Conservation (phyloP, 2,113 vertebrate genomes). For the Boleophthalmus pectinirostris region DNA sequence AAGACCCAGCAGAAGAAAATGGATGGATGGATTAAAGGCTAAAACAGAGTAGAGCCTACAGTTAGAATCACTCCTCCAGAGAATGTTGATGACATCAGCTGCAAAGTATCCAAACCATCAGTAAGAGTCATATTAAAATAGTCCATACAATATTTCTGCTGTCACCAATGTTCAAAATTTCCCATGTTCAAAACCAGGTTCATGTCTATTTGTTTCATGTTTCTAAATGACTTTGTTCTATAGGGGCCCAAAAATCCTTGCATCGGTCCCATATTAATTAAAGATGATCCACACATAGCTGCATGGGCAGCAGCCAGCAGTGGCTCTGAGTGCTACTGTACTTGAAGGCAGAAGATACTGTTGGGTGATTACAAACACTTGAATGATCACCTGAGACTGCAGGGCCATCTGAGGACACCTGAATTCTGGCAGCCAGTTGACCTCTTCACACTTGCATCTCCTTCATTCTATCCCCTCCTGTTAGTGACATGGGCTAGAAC, state of each 20-base stretch:
- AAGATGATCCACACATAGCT: conserved; percentile 40
- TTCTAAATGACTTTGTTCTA: background rate
- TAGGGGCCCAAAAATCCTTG: too few relatives aligned
- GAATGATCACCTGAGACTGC: conserved; percentile 49
- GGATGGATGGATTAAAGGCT: too few relatives aligned
- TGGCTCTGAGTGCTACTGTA: conserved; percentile 10
- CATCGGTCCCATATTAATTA: conserved; percentile 18
- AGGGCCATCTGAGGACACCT: conserved; percentile 39
- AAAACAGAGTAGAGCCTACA: too few relatives aligned
- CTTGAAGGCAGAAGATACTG: conserved; percentile 24
- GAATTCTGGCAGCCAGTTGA: conserved; percentile 45
- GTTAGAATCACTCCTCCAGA: too few relatives aligned
- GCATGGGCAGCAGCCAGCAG: conserved; percentile 12
- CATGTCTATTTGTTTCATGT: background rate
- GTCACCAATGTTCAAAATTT: too few relatives aligned
- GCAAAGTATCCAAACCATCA: too few relatives aligned
- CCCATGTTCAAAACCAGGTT: too few relatives aligned
- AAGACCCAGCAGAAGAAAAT: too few relatives aligned
- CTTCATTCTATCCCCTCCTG: conserved; percentile 9
- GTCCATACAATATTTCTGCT: too few relatives aligned
- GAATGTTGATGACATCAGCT: too few relatives aligned
- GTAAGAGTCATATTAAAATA: too few relatives aligned
- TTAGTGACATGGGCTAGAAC: conserved; percentile 10
- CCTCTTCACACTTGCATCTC: conserved; percentile 18
- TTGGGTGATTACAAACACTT: conserved; percentile 31